These are phyloP conservation scores for Cephus runcator DNA, from an alignment of 2,888 invertebrate genomes.

Conservation along the genomic window DNA sequence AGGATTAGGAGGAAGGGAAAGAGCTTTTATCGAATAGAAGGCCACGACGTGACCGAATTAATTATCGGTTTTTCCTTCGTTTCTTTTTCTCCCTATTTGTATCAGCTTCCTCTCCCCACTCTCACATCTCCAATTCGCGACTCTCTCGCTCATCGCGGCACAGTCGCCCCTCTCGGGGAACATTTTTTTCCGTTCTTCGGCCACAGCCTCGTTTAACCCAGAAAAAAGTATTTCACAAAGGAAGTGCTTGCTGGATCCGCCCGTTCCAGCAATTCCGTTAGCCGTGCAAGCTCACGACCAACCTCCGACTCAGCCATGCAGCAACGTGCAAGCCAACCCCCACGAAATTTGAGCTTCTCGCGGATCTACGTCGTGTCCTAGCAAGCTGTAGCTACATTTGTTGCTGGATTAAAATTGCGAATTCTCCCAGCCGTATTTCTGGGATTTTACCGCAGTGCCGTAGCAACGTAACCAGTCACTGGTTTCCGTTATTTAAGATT, in stretches of 20 bases:
- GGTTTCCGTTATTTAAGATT: background rate
- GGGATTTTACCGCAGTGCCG: background rate
- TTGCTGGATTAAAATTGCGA: background rate
- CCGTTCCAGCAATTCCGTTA: background rate
- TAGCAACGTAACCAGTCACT: background rate
- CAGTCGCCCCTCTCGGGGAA: background rate
- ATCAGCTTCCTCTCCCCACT: slow-evolving; percentile 16
- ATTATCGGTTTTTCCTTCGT: slow-evolving; percentile 38
- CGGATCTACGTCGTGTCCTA: background rate
- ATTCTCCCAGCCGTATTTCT: background rate
- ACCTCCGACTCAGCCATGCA: background rate
- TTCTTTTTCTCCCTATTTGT: slow-evolving; percentile 8
- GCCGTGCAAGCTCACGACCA: background rate
- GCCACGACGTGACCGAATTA: slow-evolving; percentile 35
- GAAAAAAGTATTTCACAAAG: slow-evolving; percentile 27
- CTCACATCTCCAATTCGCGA: slow-evolving; percentile 11
- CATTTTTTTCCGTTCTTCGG: background rate
- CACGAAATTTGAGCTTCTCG: background rate
- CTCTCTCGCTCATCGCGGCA: slow-evolving; percentile 11
- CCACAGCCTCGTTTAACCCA: slow-evolving; percentile 29
- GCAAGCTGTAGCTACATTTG: background rate
- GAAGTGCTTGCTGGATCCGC: slow-evolving; percentile 8
- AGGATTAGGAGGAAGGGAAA: background rate
- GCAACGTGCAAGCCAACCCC: background rate
- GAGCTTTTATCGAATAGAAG: slow-evolving; percentile 17